Evolutionary conservation across 2,888 invertebrate genomes (phyloP), one percentile per base, ranked within the genome.

Genomic region (Lydus trimaculatus): DNA sequence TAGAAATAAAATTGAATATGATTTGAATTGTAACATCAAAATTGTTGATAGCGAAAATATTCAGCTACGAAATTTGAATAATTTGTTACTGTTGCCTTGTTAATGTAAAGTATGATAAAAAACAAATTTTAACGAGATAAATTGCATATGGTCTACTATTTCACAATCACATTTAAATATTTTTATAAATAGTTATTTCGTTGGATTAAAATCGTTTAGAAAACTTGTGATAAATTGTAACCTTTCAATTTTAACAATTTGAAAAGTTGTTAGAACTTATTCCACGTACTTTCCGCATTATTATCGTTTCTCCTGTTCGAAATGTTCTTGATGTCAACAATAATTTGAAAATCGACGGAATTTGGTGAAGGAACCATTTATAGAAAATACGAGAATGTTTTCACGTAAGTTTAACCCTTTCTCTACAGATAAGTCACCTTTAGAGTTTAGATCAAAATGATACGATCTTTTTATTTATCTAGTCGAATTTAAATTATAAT

Each of bases 271-370:
- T 56, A 56, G 25, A 56, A 56, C 56, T 25, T 25, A 56, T 56
- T 56, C 28, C 56, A 56, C 56, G 28, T 56, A 25, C 25, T 56
- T 56, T 56, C 28, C 28, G 56, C 56, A 56, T 56, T 28, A 56
- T 56, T 56, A 56, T 56, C 56, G 56, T 23, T 52, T 52, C 11
- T 56, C 5, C 56, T 15, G 15, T 56, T 56, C 15, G 20, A 23
- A 23, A 52, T 23, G 20, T 52, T 23, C 23, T 52, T 52, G 25
- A 28, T 56, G 56, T 56, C 28, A n/a, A 25, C 28, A 25, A n/a
- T n/a, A 5, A 56, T 28, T 56, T 56, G 28, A 5, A 56, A 56
- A 56, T 56, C 56, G 56, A 23, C 15, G 11, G 11, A 7, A 56
- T 25, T 25, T 2, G 3, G 25, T 3, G 5, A 52, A 52, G 25